Percentiles rank a stretch among this genome's conserved stretches.
Evolutionary conservation across 2,113 vertebrate species (phyloP).

Genomic region (Poicephalus gulielmi): DNA sequence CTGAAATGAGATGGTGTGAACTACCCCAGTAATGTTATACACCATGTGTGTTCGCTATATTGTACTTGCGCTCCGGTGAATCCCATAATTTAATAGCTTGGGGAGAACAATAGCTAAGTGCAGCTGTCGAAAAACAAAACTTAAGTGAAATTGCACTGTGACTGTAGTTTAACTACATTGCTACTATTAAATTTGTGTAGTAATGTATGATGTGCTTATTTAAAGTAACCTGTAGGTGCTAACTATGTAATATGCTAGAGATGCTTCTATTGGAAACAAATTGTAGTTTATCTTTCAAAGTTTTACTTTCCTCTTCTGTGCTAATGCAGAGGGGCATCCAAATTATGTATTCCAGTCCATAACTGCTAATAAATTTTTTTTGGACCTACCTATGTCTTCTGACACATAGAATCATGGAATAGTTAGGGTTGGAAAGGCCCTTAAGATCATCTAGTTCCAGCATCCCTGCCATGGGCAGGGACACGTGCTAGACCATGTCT

Average conservation of each 20-base stretch:
- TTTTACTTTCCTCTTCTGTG: neutral
- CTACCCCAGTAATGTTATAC: neutral
- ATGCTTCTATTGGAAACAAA: neutral
- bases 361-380: neutral
- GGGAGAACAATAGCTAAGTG: neutral
- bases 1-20: neutral
- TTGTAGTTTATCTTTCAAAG: neutral
- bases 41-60: rapidly evolving
- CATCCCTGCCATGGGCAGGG: neutral
- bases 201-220: neutral
- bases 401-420: neutral
- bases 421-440: neutral
- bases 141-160: neutral
- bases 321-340: neutral
- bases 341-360: neutral
- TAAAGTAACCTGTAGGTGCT: neutral
- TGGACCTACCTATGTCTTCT: neutral
- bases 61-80: neutral
- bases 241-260: neutral
- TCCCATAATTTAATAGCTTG: neutral
- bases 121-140: neutral
- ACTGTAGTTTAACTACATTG: neutral
- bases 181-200: neutral
- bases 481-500: neutral
- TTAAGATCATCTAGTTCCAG: neutral